Percentiles rank a stretch among this genome's conserved stretches.
phyloP scores from a whole-genome alignment of 1,140 invertebrate genomes.

The Sipha flava region DNA sequence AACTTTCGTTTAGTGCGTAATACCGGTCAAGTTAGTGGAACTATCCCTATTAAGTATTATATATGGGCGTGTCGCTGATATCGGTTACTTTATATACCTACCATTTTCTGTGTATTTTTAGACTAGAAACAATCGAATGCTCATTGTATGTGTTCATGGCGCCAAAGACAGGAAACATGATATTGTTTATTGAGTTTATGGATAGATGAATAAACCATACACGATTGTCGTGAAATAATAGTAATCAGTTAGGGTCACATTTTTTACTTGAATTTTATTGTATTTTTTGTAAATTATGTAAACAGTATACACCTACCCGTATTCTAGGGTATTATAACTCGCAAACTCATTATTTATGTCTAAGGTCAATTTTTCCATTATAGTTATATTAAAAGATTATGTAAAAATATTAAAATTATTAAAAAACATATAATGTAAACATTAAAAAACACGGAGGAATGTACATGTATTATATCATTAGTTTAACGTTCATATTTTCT shows the following conservation, averaged over 20 bases:
- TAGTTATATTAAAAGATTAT: no score
- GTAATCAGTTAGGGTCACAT: background rate
- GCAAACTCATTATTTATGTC: no score
- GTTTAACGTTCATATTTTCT: no score
- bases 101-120: background rate
- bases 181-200: background rate
- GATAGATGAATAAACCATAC: no score
- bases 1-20: conserved; percentile 7
- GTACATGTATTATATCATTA: no score
- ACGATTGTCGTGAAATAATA: background rate
- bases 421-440: no score
- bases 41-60: conserved; percentile 24
- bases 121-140: background rate
- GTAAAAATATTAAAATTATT: no score
- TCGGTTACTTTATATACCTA: conserved; percentile 10
- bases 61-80: conserved; percentile 16
- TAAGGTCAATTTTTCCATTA: no score
- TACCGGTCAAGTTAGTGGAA: conserved; percentile 1
- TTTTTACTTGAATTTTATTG: background rate
- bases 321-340: background rate
- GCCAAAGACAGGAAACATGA: conserved; percentile 7
- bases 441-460: no score
- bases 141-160: background rate
- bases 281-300: background rate
- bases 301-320: background rate